Percentiles rank a stretch among this genome's conserved stretches.
phyloP scores from a whole-genome alignment of 2,797 vertebrate genomes.

The Nasua narica region DNA sequence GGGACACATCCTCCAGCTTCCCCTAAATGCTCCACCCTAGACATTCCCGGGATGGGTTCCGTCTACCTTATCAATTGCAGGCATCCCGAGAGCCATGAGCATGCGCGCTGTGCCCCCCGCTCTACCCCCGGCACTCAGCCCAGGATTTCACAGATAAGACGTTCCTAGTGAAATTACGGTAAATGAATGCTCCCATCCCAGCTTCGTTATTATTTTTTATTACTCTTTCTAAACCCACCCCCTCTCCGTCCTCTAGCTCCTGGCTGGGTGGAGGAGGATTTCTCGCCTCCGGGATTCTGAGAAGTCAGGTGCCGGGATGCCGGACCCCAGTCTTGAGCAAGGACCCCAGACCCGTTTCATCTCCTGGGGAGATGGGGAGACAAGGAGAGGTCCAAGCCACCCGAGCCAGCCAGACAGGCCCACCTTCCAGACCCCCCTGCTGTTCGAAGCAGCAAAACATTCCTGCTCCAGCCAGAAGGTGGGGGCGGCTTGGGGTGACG shows the following conservation, averaged over 20 bases:
- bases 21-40: not conserved
- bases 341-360: not conserved
- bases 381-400: not conserved
- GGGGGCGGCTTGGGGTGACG: not conserved
- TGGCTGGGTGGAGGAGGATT: not conserved
- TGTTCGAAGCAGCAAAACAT: not conserved
- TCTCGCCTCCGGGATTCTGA: not conserved
- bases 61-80: not conserved
- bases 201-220: no score
- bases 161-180: fast-evolving
- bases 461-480: not conserved
- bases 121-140: not conserved
- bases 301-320: not conserved
- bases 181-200: not conserved
- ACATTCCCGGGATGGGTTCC: no score
- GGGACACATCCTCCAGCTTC: not conserved
- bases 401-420: not conserved
- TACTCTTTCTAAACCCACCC: not conserved
- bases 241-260: not conserved
- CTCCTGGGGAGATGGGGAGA: not conserved
- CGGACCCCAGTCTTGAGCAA: not conserved
- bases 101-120: fast-evolving
- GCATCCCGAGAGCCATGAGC: not conserved
- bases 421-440: not conserved
- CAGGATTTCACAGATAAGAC: not conserved